Evolutionary conservation across 2,888 invertebrate species (phyloP), one percentile per base, ranked within the genome.

Genomic region (Machimus atricapillus): DNA sequence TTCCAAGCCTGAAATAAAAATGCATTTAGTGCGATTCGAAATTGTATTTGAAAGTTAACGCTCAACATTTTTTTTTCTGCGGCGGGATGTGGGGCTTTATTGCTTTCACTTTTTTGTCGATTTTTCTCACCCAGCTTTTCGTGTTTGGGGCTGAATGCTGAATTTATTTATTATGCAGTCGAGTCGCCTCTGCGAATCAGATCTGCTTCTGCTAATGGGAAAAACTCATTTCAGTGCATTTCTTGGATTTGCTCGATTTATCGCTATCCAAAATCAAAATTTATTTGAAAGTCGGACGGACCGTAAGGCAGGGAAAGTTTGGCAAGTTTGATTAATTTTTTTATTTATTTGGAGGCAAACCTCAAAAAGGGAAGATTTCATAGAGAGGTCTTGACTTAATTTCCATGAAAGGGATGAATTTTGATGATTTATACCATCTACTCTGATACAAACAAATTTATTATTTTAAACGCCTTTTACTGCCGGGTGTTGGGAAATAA

Each of bases 31-130:
- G 34, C 40, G 76, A 34, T 46, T 76, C 37, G 40, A 76, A 31
- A 76, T 46, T 76, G 37, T 66, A 66, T 76, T 76, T 34, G 76
- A 76, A 76, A 76, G 78, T 43, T 46, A 81, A 56, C 27, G 81
- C 52, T 81, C 81, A 34, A 81, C 23, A 56, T 81, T 81, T 78
- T 78, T 34, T 78, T 78, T 16, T 27, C 1, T 56, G 12, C 27
- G 66, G 66, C 12, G 66, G 16, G 12, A 23, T 66, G 16, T 46
- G 43, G 16, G 43, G 46, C 46, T 81, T 81, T 56, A 27, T 81
- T 81, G 81, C 81, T 81, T 81, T 81, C 81, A 81, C 81, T 52
- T 78, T 78, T 46, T 81, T 52, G 81, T 34, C 31, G 27, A 81
- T 81, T 56, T 52, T 66, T 66, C 66, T 66, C 27, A 66, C 66